Base-by-base conservation (phyloP, 53 echinoderm and acorn worm genomes). In the Apostichopus leukothele region DNA sequence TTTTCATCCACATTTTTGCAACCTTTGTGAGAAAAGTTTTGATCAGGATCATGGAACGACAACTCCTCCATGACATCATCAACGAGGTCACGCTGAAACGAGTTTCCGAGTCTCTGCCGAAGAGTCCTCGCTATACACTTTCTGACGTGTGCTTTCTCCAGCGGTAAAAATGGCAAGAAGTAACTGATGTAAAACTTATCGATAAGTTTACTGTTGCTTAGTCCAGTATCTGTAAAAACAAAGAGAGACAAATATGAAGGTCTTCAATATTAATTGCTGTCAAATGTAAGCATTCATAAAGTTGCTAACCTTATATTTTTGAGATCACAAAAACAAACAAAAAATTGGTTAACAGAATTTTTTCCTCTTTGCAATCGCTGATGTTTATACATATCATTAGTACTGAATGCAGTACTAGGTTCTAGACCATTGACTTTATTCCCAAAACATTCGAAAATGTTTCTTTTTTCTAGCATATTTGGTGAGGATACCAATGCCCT, bases 1-100 rank as follows among this genome's bases (percentile, higher is more conserved):
- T 96, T 96, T 89, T 96, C 95, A 1, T 54, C 89, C 2, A 93
- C 93, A 76, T 92, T 96, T 76, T 96, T 96, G 51, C 96, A 96
- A 12, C 96, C 96, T 79, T 94, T 94, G 11, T 74, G 86, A 52
- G 96, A 92, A 93, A 92, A 95, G 11, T 93, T 52, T 51, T 83
- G 89, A 12, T 93, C 90, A 5, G 95, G 90, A 76, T 92, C 86
- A 6, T 81, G 88, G 21, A 94, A 25, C 16, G 94, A 93, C 18
- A 90, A 78, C 19, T 95, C 91, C 0, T 81, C 83, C 51, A 91
- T 76, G 21, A 78, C 88, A 25, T 66, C 67, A 18, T 84, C 66
- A 13, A 84, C 66, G 50, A 66, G 67, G 20, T 60, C 67, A 1
- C 50, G 1, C 22, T 66, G 26, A 4, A 67, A 50, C 11, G 61